Evolutionary conservation across 2,888 invertebrate species (phyloP).

Genomic region (Andrena fulva): DNA sequence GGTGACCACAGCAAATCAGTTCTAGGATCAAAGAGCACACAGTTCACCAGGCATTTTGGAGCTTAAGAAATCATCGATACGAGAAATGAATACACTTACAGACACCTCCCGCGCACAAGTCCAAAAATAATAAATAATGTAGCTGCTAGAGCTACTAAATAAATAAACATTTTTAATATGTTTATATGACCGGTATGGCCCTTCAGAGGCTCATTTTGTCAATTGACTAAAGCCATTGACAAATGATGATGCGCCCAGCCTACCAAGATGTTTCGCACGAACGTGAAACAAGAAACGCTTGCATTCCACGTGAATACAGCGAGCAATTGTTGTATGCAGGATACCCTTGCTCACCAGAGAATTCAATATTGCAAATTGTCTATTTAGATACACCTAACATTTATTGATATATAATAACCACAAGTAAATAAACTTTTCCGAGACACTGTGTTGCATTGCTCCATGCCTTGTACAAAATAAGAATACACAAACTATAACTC

Average conservation of each 20-base stretch:
- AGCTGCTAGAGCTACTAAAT: constrained; percentile 68
- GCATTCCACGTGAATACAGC: background rate
- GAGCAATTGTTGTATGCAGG: background rate
- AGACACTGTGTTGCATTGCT: constrained; percentile 18
- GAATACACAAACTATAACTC: background rate
- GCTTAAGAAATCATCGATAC: background rate
- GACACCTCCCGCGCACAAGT: constrained; percentile 63
- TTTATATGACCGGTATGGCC: constrained; percentile 42
- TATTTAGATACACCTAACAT: constrained; percentile 26
- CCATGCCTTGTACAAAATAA: constrained; percentile 15
- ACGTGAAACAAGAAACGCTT: constrained; percentile 9
- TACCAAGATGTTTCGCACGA: constrained; percentile 18
- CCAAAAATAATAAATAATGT: constrained; percentile 75
- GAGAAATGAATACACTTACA: constrained; percentile 67
- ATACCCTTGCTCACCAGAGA: background rate
- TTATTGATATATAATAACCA: constrained; percentile 49
- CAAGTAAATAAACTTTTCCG: constrained; percentile 29
- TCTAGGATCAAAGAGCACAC: constrained; percentile 20
- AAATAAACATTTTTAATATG: constrained; percentile 71
- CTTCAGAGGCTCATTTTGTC: constrained; percentile 40
- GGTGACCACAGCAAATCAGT: constrained; percentile 31
- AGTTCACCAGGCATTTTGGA: background rate
- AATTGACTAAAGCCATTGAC: constrained; percentile 37
- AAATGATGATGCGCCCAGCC: constrained; percentile 27
- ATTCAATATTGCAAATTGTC: constrained; percentile 10